Evolutionary conservation across 1,140 invertebrate genomes (phyloP).

Genomic region (Cepaea nemoralis): DNA sequence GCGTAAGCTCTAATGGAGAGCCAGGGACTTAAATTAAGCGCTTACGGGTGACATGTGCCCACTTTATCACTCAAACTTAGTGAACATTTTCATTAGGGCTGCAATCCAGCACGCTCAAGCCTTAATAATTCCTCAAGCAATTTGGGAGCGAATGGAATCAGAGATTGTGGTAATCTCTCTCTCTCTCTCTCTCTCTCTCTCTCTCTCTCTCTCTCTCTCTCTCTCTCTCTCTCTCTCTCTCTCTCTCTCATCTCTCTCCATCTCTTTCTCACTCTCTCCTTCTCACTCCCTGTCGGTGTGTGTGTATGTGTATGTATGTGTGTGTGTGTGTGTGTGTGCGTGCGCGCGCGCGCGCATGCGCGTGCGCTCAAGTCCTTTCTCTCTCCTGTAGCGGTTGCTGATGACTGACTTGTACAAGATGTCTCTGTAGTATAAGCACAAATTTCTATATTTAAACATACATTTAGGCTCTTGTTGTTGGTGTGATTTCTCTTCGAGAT

Average conservation of each 20-base stretch:
- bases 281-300: not conserved
- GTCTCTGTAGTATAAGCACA: too few species aligned
- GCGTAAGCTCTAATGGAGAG: conserved; percentile 4
- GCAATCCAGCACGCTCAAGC: not conserved
- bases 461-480: too few species aligned
- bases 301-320: not conserved
- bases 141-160: not conserved
- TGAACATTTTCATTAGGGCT: conserved; percentile 2
- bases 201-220: not conserved
- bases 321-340: not conserved
- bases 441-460: too few species aligned
- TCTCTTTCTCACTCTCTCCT: not conserved
- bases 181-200: not conserved
- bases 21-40: not conserved
- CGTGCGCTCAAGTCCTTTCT: too few species aligned
- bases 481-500: too few species aligned
- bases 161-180: conserved; percentile 1
- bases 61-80: conserved; percentile 10
- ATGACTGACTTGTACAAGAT: too few species aligned
- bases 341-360: too few species aligned
- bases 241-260: not conserved
- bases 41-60: not conserved
- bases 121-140: conserved; percentile 6
- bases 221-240: not conserved
- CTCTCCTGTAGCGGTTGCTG: too few species aligned